Conservation (phyloP, 2,797 vertebrate species). For the Knipowitschia caucasica region DNA sequence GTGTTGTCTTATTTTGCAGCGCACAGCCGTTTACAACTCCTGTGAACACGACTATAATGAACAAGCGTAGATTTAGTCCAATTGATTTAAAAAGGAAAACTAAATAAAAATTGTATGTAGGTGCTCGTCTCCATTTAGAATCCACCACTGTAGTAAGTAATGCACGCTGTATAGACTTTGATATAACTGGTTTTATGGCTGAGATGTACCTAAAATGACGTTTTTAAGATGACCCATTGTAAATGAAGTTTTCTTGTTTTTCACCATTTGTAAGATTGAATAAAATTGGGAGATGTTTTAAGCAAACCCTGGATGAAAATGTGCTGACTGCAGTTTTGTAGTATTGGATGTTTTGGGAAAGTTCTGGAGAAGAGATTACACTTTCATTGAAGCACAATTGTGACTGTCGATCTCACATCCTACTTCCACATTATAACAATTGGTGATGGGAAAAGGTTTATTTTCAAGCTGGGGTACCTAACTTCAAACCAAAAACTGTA, state of each 20-base stretch:
- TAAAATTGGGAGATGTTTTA: conserved; percentile 92
- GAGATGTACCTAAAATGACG: conserved; percentile 95
- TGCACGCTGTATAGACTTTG: conserved; percentile 99
- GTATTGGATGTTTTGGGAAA: neutral
- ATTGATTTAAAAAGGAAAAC: no score
- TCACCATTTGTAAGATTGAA: conserved; percentile 98
- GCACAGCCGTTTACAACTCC: conserved; percentile 93
- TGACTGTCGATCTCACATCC: no score
- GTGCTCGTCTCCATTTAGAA: conserved; percentile 91
- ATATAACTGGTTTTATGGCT: conserved; percentile 99
- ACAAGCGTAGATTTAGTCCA: conserved; percentile 84
- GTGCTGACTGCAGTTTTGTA: conserved; percentile 57
- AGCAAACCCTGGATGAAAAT: conserved; percentile 83
- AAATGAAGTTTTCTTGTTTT: conserved; percentile 96
- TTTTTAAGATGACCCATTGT: conserved; percentile 99
- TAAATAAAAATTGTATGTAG: conserved; percentile 75
- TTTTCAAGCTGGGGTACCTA: no score
- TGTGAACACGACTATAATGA: conserved; percentile 75
- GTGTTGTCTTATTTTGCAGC: conserved; percentile 79
- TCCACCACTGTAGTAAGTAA: conserved; percentile 98
- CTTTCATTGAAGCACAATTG: no score
- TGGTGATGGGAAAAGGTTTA: no score
- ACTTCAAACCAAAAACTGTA: no score
- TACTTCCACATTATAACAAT: no score
- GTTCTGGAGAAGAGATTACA: no score